phyloP scores from a whole-genome alignment of 2,113 vertebrate species.

The Andinoacara biseriatus region DNA sequence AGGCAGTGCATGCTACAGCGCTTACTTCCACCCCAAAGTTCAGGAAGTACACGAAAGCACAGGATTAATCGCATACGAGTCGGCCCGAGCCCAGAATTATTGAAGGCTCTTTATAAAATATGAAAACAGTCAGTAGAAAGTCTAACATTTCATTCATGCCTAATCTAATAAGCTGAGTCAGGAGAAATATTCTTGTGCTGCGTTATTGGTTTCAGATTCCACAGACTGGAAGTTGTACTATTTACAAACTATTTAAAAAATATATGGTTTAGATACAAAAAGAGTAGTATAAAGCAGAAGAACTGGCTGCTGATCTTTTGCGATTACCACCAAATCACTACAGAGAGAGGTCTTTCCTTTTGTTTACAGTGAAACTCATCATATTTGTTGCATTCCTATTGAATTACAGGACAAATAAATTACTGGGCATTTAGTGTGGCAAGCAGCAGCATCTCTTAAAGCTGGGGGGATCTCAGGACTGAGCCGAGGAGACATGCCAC shows the following conservation, averaged over 20 bases:
- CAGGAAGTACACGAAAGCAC: neutral
- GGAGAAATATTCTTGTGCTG: constrained; percentile 17
- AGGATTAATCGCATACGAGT: constrained; percentile 10
- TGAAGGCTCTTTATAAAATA: constrained; percentile 8
- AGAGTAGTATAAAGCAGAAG: constrained; percentile 34
- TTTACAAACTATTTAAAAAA: constrained; percentile 39
- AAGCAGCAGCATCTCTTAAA: constrained; percentile 54
- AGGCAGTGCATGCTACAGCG: constrained; percentile 18
- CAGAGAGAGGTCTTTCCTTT: constrained; percentile 43
- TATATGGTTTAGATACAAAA: constrained; percentile 64
- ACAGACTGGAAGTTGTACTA: constrained; percentile 20
- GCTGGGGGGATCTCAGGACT: constrained; percentile 42
- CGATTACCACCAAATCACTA: constrained; percentile 41
- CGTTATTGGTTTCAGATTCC: constrained; percentile 26
- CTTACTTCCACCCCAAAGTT: constrained; percentile 5
- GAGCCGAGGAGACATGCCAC: constrained; percentile 58
- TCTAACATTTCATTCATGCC: constrained; percentile 30
- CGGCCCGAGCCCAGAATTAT: neutral
- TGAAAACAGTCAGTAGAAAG: constrained; percentile 16
- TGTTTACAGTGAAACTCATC: constrained; percentile 72
- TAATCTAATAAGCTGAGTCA: constrained; percentile 59
- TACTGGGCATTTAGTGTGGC: constrained; percentile 61
- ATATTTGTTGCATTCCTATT: constrained; percentile 49
- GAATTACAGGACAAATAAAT: constrained; percentile 70
- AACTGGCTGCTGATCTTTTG: constrained; percentile 21